phyloP scores from a whole-genome alignment of 2,113 vertebrate genomes.

The Etheostoma cragini region DNA sequence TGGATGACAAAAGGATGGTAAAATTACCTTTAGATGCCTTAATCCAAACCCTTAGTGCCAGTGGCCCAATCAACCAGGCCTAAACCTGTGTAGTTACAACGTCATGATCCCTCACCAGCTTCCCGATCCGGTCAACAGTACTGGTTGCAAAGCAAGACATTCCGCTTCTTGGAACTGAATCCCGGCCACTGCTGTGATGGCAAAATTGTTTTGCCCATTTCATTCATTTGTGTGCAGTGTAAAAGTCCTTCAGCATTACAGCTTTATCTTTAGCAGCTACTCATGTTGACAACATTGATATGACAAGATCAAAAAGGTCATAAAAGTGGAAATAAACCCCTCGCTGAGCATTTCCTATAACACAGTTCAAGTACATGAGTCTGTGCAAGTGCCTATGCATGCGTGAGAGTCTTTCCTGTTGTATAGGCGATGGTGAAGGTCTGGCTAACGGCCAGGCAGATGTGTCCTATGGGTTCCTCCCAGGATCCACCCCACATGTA shows the following conservation, averaged over 20 bases:
- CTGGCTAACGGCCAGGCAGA: slow-evolving; percentile 38
- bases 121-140: not conserved
- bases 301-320: slow-evolving; percentile 25
- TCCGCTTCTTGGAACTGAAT: not conserved
- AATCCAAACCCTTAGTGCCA: not conserved
- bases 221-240: slow-evolving; percentile 13
- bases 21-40: not conserved
- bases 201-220: slow-evolving; percentile 32
- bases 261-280: not conserved
- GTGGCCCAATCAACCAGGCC: not conserved
- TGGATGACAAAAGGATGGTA: not conserved
- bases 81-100: not conserved
- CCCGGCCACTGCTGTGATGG: not conserved
- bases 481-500: slow-evolving; percentile 33
- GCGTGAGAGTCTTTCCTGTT: slow-evolving; percentile 41
- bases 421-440: slow-evolving; percentile 15
- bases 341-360: slow-evolving; percentile 21
- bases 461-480: slow-evolving; percentile 57
- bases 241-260: slow-evolving; percentile 16
- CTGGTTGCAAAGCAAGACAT: too few species aligned
- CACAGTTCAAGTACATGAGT: slow-evolving; percentile 17
- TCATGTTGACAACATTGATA: not conserved
- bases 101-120: slow-evolving; percentile 1
- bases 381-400: not conserved
- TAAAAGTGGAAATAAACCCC: slow-evolving; percentile 15